Percentiles rank a stretch among this genome's conserved stretches.
Conservation (phyloP, 30 jellyfish, hydroid and myxozoan genomes). For the Chrysaora quinquecirrha region DNA sequence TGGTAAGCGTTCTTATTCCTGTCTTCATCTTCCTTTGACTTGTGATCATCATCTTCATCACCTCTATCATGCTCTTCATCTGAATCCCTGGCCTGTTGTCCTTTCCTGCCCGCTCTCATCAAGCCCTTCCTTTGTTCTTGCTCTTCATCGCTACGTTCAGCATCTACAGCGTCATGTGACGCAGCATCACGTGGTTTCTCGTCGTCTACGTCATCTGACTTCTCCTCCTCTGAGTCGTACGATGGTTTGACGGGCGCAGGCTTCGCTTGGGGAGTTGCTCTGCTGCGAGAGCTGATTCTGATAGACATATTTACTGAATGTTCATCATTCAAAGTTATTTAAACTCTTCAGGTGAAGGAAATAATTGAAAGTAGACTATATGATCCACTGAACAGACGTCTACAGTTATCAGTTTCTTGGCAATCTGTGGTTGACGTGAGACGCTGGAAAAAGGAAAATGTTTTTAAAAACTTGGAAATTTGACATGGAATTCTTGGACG, state of each 20-base stretch:
- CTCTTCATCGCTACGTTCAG: background rate
- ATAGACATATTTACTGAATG: conserved; percentile 63
- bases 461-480: background rate
- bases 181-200: too few relatives aligned
- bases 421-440: background rate
- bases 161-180: background rate
- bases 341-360: background rate
- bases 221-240: conserved; percentile 19
- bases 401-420: too few relatives aligned
- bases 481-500: background rate
- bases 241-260: conserved; percentile 45
- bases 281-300: conserved; percentile 44
- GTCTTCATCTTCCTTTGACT: conserved; percentile 45
- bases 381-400: too few relatives aligned
- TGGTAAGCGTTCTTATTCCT: conserved; percentile 1
- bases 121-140: background rate
- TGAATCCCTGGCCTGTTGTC: background rate
- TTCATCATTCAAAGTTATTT: conserved; percentile 3
- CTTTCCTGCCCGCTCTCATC: conserved; percentile 15
- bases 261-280: background rate
- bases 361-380: too few relatives aligned
- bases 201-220: background rate
- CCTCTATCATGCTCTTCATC: conserved; percentile 19
- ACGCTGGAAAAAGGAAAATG: background rate
- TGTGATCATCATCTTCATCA: conserved; percentile 2